Conservation (phyloP, 2,888 invertebrate genomes). For the Calliphora vomitoria region DNA sequence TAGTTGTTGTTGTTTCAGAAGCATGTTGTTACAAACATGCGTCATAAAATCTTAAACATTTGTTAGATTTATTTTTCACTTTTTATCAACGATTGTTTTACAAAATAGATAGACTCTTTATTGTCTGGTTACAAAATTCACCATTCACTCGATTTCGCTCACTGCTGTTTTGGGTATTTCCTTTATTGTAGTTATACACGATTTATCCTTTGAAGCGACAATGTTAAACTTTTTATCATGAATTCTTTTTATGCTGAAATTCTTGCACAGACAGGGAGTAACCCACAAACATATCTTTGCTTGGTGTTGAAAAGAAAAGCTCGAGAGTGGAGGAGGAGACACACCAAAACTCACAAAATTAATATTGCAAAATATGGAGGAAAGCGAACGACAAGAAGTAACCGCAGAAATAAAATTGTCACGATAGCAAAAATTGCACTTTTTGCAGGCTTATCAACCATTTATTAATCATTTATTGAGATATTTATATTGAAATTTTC, state of each 20-base stretch:
- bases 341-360: constrained; percentile 39
- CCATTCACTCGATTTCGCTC: constrained; percentile 4
- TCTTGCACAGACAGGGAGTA: constrained; percentile 57
- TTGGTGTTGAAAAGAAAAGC: neutral
- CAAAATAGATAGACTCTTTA: neutral
- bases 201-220: constrained; percentile 6
- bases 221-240: neutral
- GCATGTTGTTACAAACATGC: constrained; percentile 70
- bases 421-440: neutral
- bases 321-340: constrained; percentile 27
- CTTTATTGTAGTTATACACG: constrained; percentile 1
- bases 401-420: constrained; percentile 25
- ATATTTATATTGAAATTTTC: neutral
- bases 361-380: constrained; percentile 49
- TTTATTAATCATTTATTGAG: neutral
- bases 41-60: constrained; percentile 57
- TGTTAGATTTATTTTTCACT: constrained; percentile 6
- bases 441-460: neutral
- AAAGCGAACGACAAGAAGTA: constrained; percentile 21
- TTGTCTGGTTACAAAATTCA: constrained; percentile 2
- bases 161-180: neutral
- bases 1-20: constrained; percentile 37
- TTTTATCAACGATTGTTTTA: neutral
- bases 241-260: constrained; percentile 6
- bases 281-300: constrained; percentile 37